Conservation (phyloP, 37 sponge, comb jelly and placozoan species). For the Aphrocallistes beatrix region DNA sequence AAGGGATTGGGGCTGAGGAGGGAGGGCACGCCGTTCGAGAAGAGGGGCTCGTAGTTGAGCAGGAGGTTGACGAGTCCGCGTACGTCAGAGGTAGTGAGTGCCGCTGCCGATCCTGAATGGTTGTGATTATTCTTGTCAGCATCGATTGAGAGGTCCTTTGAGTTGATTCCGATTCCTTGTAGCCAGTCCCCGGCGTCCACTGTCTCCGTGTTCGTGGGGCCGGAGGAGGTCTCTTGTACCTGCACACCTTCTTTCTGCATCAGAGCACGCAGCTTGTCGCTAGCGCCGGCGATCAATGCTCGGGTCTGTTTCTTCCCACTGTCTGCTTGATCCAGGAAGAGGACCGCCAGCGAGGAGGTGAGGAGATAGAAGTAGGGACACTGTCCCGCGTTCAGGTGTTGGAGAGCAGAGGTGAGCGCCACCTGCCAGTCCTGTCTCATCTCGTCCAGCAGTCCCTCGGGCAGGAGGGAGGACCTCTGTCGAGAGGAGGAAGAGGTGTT, state of each 20-base stretch:
- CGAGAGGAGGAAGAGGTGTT: too few species aligned
- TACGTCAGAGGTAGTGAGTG: not conserved
- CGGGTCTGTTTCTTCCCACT: not conserved
- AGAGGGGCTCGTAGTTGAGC: not conserved
- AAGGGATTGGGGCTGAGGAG: not conserved
- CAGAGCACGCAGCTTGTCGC: not conserved
- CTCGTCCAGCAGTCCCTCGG: not conserved
- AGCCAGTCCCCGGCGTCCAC: slow-evolving; percentile 9
- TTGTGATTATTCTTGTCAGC: not conserved
- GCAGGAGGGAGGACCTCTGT: not conserved
- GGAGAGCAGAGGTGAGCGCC: not conserved
- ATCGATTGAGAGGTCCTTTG: not conserved
- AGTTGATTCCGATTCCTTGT: not conserved
- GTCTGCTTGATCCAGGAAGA: not conserved
- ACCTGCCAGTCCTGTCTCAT: slow-evolving; percentile 5
- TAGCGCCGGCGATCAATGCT: not conserved
- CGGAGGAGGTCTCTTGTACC: not conserved
- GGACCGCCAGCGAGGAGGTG: not conserved
- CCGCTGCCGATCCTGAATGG: not conserved
- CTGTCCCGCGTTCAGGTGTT: not conserved
- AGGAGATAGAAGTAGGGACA: not conserved
- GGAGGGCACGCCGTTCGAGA: not conserved
- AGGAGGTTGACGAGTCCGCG: not conserved
- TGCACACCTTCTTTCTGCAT: not conserved
- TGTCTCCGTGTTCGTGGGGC: not conserved